Conservation (phyloP, 2,113 vertebrate species). For the Megaceryle torquata region DNA sequence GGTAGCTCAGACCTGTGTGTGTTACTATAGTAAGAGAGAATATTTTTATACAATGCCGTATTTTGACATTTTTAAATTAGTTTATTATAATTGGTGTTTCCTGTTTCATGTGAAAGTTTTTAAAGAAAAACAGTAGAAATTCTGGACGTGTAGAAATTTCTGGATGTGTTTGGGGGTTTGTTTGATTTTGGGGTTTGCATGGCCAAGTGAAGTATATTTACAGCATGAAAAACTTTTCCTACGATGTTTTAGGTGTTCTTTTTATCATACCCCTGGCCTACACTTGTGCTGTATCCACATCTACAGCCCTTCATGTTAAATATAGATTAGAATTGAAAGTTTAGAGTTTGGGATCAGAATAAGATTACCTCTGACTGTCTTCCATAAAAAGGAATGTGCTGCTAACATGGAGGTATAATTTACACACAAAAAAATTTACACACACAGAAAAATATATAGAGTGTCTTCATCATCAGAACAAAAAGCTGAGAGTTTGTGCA, state of each 20-base stretch:
- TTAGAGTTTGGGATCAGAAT: background rate
- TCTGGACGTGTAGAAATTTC: background rate
- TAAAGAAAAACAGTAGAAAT: background rate
- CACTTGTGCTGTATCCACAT: background rate
- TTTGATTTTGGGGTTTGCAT: background rate
- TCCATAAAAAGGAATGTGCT: background rate
- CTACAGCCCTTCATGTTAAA: background rate
- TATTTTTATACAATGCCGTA: background rate
- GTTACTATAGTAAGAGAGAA: background rate
- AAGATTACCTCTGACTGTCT: background rate
- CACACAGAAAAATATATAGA: background rate
- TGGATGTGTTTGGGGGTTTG: background rate
- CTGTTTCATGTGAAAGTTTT: background rate
- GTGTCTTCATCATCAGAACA: background rate
- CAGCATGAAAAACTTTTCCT: accelerated
- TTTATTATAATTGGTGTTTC: background rate
- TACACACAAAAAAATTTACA: background rate
- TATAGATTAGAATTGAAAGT: background rate
- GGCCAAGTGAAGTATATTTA: background rate
- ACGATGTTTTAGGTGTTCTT: background rate
- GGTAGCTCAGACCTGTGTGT: background rate
- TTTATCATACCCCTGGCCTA: background rate
- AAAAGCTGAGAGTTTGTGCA: background rate
- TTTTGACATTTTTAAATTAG: background rate
- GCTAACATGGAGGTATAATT: background rate